phyloP scores from a whole-genome alignment of 2,888 invertebrate species.

The Amiota minor region DNA sequence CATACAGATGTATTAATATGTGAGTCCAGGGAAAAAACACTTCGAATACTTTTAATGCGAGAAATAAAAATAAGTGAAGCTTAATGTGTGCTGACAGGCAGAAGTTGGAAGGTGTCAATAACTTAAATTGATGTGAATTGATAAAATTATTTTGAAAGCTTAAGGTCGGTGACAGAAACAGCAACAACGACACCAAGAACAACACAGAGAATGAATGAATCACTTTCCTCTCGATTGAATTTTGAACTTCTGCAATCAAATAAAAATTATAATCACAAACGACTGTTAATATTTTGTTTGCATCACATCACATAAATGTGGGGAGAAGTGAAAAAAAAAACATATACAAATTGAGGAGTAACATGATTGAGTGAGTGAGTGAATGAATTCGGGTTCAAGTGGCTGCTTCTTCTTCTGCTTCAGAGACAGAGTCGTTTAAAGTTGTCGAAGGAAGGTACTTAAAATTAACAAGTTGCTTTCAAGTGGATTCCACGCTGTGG shows the following conservation, averaged over 20 bases:
- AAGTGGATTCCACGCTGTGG: slow-evolving; percentile 8
- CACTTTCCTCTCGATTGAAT: too few species aligned
- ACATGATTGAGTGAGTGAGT: background rate
- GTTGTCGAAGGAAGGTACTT: slow-evolving; percentile 11
- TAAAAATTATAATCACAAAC: background rate
- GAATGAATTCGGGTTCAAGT: slow-evolving; percentile 16
- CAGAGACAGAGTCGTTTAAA: slow-evolving; percentile 10
- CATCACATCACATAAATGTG: background rate
- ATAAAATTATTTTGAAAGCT: slow-evolving; percentile 17
- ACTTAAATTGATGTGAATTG: slow-evolving; percentile 28
- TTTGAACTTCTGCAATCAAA: background rate
- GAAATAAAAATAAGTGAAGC: background rate
- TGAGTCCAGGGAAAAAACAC: background rate
- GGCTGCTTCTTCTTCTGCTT: background rate
- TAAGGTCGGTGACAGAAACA: background rate
- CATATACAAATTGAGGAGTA: background rate
- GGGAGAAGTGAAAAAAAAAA: background rate
- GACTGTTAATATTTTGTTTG: too few species aligned
- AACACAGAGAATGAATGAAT: background rate
- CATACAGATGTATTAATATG: background rate
- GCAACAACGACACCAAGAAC: background rate
- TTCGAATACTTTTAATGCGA: background rate
- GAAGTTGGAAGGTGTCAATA: slow-evolving; percentile 19
- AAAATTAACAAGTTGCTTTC: slow-evolving; percentile 24
- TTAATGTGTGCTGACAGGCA: slow-evolving; percentile 22